A percentile compares a stretch with the other conserved stretches of the same genome.
These are phyloP conservation scores for Orussus abietinus DNA, from an alignment of 1,140 invertebrate genomes.

Conservation along the genomic window DNA sequence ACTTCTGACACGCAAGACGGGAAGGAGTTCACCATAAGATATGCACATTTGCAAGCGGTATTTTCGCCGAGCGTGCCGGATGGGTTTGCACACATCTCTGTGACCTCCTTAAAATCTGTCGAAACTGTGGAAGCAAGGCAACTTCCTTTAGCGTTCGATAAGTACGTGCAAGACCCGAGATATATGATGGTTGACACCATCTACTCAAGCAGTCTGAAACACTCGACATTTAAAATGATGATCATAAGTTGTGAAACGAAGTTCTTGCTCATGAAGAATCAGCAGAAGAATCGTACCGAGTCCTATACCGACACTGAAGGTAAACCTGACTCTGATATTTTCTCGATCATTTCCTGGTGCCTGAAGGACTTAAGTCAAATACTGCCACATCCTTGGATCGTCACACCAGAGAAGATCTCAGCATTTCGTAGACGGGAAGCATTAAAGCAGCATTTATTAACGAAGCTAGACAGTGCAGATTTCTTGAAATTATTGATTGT, in stretches of 20 bases:
- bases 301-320: background rate
- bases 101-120: too few relatives aligned
- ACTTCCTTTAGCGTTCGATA: too few relatives aligned
- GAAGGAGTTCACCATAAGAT: too few relatives aligned
- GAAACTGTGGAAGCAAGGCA: too few relatives aligned
- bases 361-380: constrained; percentile 34
- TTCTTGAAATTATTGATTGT: constrained; percentile 18
- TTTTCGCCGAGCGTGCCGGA: too few relatives aligned
- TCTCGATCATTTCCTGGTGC: constrained; percentile 35
- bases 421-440: constrained; percentile 23
- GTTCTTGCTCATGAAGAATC: constrained; percentile 2
- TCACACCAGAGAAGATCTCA: constrained; percentile 16
- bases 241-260: background rate
- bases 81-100: too few relatives aligned
- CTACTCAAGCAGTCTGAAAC: constrained; percentile 7
- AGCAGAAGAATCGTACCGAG: too few relatives aligned
- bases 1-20: too few relatives aligned
- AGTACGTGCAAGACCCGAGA: too few relatives aligned
- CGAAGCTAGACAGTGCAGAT: constrained; percentile 22
- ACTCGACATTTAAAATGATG: constrained; percentile 4
- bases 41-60: too few relatives aligned
- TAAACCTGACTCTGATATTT: background rate
- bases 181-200: constrained; percentile 17
- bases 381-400: constrained; percentile 20
- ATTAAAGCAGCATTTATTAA: constrained; percentile 31